phyloP scores from a whole-genome alignment of 1,140 invertebrate species.

The Papilio glaucus region DNA sequence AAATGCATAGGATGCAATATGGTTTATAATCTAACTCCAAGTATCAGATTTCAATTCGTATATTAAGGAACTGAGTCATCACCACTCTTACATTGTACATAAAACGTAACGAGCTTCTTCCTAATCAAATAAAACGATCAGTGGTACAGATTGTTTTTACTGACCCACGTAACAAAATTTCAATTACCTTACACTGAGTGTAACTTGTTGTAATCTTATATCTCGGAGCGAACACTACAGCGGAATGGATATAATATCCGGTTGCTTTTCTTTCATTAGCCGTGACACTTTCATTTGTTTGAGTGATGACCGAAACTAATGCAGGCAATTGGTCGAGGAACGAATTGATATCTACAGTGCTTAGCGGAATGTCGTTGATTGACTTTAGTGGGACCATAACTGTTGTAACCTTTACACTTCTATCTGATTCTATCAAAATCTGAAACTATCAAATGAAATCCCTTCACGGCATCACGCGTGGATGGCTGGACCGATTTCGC shows the following conservation, averaged over 20 bases:
- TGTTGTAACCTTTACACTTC: background rate
- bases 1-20: too few relatives aligned
- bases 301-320: slow-evolving; percentile 47
- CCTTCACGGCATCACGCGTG: too few relatives aligned
- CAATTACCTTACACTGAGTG: slow-evolving; percentile 11
- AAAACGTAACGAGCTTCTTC: background rate
- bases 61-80: too few relatives aligned
- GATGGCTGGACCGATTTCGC: too few relatives aligned
- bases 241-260: slow-evolving; percentile 50
- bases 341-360: slow-evolving; percentile 36
- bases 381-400: background rate
- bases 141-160: background rate
- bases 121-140: background rate
- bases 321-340: slow-evolving; percentile 44
- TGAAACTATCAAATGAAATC: too few relatives aligned
- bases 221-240: slow-evolving; percentile 31
- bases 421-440: too few relatives aligned
- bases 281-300: slow-evolving; percentile 66
- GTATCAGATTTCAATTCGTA: too few relatives aligned
- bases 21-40: too few relatives aligned
- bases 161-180: slow-evolving; percentile 19
- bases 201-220: slow-evolving; percentile 32
- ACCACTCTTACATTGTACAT: background rate
- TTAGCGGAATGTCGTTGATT: slow-evolving; percentile 3
- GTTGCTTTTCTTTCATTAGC: slow-evolving; percentile 56